Base-by-base conservation (phyloP, 2,113 vertebrate species). In the Corydoras sp. region DNA sequence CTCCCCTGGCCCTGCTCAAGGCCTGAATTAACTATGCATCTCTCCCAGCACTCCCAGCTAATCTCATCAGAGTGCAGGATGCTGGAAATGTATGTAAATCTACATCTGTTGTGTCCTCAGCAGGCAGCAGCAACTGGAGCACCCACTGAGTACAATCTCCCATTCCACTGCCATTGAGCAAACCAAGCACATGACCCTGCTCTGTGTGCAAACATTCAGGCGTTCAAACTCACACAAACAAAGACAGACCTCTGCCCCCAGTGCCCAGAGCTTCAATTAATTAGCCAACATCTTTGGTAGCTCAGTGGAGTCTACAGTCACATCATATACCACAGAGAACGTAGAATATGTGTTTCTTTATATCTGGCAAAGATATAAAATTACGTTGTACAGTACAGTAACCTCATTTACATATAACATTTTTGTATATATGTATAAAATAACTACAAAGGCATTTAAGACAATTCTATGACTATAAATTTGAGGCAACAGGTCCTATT, bases 21-120 rank as follows among this genome's bases (percentile, higher is more conserved):
- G 91, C 90, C 85, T 87, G 90, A 90, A 94, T 94, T 93, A 93
- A 91, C 91, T 89, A 92, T 92, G 90, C 88, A 91, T 89, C 89
- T 92, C 87, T 87, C 84, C 85, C 86, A 85, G 73, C 86, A 87
- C 73, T 72, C 76, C 85, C 83, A 87, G 83, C 86, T 94, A 93
- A 92, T 93, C 91, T 93, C 91, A 92, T 92, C 90, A 91, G 92
- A 90, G 90, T 85, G 88, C 85, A 86, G 88, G 88, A 90, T 89
- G 88, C 89, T 90, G 89, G 77, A 75, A 87, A 89, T 87, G 90
- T 93, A 94, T 93, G 93, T 91, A 93, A 94, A 93, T 93, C 87
- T 88, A 93, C 92, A 92, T 92, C 91, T 94, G 92, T 88, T 93
- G 86, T 82, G 69, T 88, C 88, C 88, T 89, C 90, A 92, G 87